Percentiles rank a stretch among this genome's conserved stretches.
phyloP scores from a whole-genome alignment of 2,888 invertebrate genomes.

The Blastobasis adustella region DNA sequence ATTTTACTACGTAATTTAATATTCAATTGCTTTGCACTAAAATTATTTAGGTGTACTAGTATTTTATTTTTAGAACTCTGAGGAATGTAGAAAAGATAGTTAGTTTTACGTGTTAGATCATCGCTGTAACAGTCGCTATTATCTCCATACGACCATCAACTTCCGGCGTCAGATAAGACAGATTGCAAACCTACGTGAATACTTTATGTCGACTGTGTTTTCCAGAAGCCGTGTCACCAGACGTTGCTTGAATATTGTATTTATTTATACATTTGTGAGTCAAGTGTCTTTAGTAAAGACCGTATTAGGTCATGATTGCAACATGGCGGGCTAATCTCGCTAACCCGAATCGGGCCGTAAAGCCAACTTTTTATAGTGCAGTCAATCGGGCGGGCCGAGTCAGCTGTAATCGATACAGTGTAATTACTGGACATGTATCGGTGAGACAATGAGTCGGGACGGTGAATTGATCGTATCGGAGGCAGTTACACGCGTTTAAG shows the following conservation, averaged over 20 bases:
- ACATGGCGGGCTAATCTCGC: slow-evolving; percentile 35
- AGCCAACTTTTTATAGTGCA: slow-evolving; percentile 60
- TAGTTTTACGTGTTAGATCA: too few relatives aligned
- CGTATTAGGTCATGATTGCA: slow-evolving; percentile 27
- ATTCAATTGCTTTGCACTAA: too few relatives aligned
- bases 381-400: slow-evolving; percentile 53
- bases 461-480: slow-evolving; percentile 62
- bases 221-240: slow-evolving; percentile 50
- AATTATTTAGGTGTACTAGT: too few relatives aligned
- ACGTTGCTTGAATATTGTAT: slow-evolving; percentile 47
- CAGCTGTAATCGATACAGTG: slow-evolving; percentile 66
- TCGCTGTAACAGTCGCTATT: too few relatives aligned
- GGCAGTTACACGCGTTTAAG: slow-evolving; percentile 71
- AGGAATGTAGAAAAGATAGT: too few relatives aligned
- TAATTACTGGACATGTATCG: slow-evolving; percentile 66
- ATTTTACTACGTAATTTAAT: too few relatives aligned
- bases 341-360: slow-evolving; percentile 57
- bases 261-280: slow-evolving; percentile 27
- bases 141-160: slow-evolving; percentile 13
- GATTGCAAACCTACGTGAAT: slow-evolving; percentile 44
- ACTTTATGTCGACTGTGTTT: slow-evolving; percentile 45
- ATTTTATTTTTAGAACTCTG: too few relatives aligned
- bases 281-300: slow-evolving; percentile 27
- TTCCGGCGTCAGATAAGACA: slow-evolving; percentile 46
- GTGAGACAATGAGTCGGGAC: slow-evolving; percentile 62